Evolutionary conservation across 1,140 invertebrate species (phyloP).

Genomic region (Papilio xuthus): DNA sequence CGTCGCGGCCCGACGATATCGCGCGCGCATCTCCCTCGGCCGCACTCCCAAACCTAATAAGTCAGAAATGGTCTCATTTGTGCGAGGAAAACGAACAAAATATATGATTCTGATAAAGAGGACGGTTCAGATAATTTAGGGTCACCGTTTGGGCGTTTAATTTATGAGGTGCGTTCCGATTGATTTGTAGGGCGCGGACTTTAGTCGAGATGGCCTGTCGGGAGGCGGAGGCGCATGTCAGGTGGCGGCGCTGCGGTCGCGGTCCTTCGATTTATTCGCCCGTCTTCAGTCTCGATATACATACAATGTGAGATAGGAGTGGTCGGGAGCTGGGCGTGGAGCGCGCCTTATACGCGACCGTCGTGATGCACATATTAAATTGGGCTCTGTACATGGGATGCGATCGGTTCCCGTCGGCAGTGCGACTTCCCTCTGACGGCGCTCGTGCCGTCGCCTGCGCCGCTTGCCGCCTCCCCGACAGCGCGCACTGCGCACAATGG

Average conservation of each 20-base stretch:
- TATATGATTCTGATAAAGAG: conserved; percentile 76
- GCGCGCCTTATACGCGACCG: conserved; percentile 68
- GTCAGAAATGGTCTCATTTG: conserved; percentile 76
- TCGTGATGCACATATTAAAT: conserved; percentile 81
- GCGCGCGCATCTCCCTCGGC: conserved; percentile 55
- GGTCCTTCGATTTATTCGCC: conserved; percentile 69
- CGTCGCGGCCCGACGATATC: conserved; percentile 63
- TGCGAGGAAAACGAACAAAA: conserved; percentile 73
- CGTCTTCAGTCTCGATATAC: conserved; percentile 68
- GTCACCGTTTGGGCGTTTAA: conserved; percentile 78
- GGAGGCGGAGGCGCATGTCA: conserved; percentile 27
- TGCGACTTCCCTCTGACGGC: conserved; percentile 69
- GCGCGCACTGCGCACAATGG: conserved; percentile 56
- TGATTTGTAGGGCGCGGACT: conserved; percentile 67
- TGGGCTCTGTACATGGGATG: conserved; percentile 75
- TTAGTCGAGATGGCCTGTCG: neutral
- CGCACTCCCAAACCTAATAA: conserved; percentile 78
- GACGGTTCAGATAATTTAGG: conserved; percentile 78
- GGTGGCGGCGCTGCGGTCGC: conserved; percentile 41
- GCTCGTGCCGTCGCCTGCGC: conserved; percentile 55
- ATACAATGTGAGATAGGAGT: conserved; percentile 79
- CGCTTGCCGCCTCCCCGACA: neutral
- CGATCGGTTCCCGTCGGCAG: conserved; percentile 61
- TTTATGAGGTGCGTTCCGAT: conserved; percentile 79
- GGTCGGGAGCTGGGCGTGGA: conserved; percentile 68